phyloP scores from a whole-genome alignment of 2,888 invertebrate species.

The Eristalinus aeneus region DNA sequence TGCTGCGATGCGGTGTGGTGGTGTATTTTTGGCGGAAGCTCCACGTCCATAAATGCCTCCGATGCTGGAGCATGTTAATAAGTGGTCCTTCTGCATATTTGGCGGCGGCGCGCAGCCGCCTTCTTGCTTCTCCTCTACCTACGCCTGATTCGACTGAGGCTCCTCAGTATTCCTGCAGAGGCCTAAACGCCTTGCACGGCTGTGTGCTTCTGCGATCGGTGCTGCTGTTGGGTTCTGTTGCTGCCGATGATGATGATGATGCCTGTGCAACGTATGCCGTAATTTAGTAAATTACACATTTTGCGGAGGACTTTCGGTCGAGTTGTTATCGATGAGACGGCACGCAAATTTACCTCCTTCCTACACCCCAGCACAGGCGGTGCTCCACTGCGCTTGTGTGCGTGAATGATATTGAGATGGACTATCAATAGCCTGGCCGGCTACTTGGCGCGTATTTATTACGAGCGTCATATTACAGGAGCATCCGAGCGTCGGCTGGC shows the following conservation, averaged over 20 bases:
- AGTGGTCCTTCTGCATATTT: constrained; percentile 58
- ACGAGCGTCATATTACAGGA: constrained; percentile 64
- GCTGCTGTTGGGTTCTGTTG: constrained; percentile 16
- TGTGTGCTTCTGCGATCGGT: background rate
- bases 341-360: constrained; percentile 69
- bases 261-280: constrained; percentile 71
- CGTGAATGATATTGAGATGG: constrained; percentile 58
- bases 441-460: constrained; percentile 57
- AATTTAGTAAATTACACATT: constrained; percentile 73
- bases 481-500: constrained; percentile 34
- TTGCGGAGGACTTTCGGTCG: constrained; percentile 71
- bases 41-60: constrained; percentile 63
- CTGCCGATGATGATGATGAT: constrained; percentile 45
- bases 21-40: constrained; percentile 52
- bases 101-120: constrained; percentile 37
- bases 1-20: constrained; percentile 42
- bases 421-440: constrained; percentile 60
- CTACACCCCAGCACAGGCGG: constrained; percentile 48
- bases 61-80: constrained; percentile 71
- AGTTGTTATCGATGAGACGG: constrained; percentile 71
- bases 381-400: background rate
- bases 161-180: constrained; percentile 36
- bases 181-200: constrained; percentile 59
- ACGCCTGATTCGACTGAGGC: constrained; percentile 60
- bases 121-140: constrained; percentile 53